phyloP scores from a whole-genome alignment of 2,797 vertebrate species.

The Dendrocincla fuliginosa region DNA sequence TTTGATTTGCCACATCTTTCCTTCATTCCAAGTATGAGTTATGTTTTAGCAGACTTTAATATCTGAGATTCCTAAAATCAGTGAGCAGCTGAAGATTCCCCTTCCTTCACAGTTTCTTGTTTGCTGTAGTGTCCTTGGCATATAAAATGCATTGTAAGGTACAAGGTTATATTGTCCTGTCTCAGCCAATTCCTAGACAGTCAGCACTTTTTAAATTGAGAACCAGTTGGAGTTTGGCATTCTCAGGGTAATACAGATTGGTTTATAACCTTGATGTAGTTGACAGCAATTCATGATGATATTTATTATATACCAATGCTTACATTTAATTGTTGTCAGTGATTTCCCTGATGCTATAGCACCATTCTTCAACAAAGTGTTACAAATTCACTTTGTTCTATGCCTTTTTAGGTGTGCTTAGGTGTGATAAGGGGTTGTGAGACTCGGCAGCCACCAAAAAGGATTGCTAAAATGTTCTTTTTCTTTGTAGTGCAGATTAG shows the following conservation, averaged over 20 bases:
- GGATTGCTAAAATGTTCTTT: not conserved
- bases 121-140: not conserved
- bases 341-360: not conserved
- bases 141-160: not conserved
- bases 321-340: conserved; percentile 5
- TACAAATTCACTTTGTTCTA: not conserved
- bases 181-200: not conserved
- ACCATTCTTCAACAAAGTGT: not conserved
- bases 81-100: not conserved
- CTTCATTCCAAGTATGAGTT: not conserved
- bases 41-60: not conserved
- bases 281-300: not conserved
- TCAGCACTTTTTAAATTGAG: conserved; percentile 2
- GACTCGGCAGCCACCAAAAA: not conserved
- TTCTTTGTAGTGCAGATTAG: conserved; percentile 1
- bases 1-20: not conserved
- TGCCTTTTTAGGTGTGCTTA: not conserved
- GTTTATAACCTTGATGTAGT: not conserved
- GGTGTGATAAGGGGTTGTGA: not conserved
- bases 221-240: not conserved
- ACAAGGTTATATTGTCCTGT: not conserved
- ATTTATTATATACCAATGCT: not conserved
- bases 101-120: not conserved
- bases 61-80: not conserved
- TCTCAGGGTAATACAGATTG: not conserved